A percentile compares a stretch with the other conserved stretches of the same genome.
Conservation (phyloP, 1,140 invertebrate genomes). For the Bombus haemorrhoidalis region DNA sequence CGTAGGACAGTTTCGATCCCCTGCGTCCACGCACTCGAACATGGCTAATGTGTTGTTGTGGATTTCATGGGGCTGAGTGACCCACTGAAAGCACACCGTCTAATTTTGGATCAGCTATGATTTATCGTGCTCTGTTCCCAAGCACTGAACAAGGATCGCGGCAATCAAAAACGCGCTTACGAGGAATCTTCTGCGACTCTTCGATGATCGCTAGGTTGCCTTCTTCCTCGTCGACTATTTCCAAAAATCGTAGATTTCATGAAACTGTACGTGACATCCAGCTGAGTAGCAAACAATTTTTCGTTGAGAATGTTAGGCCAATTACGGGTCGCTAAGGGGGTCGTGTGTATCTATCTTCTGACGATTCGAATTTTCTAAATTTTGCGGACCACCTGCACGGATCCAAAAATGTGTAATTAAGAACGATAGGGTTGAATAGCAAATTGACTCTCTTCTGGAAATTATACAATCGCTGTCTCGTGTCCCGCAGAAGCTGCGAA, state of each 20-base stretch:
- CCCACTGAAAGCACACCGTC: conserved; percentile 29
- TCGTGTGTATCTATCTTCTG: too few species aligned
- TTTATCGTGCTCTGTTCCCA: neutral
- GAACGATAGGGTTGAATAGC: accelerated
- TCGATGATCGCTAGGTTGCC: too few species aligned
- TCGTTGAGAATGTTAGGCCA: too few species aligned
- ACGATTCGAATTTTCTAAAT: neutral
- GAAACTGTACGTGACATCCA: accelerated
- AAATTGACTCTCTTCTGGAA: neutral
- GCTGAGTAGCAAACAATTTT: too few species aligned
- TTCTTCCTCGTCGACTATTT: neutral
- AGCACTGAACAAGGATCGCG: neutral
- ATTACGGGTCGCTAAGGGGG: accelerated
- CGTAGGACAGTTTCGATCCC: conserved; percentile 55
- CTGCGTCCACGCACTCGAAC: neutral
- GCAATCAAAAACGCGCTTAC: neutral
- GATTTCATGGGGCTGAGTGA: conserved; percentile 34
- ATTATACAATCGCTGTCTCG: neutral
- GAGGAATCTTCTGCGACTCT: too few species aligned
- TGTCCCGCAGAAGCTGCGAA: neutral
- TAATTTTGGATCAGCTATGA: conserved; percentile 41
- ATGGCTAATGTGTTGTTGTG: conserved; percentile 53
- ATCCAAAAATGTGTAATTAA: neutral
- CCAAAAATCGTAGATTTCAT: accelerated
- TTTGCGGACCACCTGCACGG: neutral